Percentiles rank a stretch among this genome's conserved stretches.
Evolutionary conservation across 2,797 vertebrate species (phyloP).

Genomic region (Characodon lateralis): DNA sequence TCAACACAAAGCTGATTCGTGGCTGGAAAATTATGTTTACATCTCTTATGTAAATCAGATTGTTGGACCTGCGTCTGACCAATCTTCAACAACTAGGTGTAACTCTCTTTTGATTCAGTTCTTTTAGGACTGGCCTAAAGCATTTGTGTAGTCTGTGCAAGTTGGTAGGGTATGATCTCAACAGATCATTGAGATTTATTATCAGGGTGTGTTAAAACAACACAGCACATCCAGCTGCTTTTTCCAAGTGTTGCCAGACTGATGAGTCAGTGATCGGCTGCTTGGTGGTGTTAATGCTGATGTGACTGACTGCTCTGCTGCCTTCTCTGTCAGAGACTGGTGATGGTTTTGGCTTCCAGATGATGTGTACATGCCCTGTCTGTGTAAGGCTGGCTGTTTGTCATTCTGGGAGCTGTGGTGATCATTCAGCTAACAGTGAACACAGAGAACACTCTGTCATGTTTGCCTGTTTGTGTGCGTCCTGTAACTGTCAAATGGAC

Average conservation of each 20-base stretch:
- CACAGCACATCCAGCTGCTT: conserved; percentile 38
- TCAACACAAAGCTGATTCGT: not conserved
- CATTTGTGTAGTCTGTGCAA: conserved; percentile 14
- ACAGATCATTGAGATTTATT: conserved; percentile 30
- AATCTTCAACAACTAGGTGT: not conserved
- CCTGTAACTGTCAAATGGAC: conserved; percentile 6
- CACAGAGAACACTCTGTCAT: conserved; percentile 10
- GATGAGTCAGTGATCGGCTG: conserved; percentile 55
- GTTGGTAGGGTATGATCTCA: conserved; percentile 25
- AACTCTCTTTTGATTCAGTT: not conserved
- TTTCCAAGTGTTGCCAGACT: conserved; percentile 33
- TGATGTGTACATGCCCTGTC: conserved; percentile 14
- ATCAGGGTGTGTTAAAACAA: conserved; percentile 45
- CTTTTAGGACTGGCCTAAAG: conserved; percentile 5
- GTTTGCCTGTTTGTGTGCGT: not conserved
- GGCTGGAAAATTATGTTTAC: not conserved
- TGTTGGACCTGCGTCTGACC: not conserved
- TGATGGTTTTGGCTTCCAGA: conserved; percentile 18
- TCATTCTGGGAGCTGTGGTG: conserved; percentile 10
- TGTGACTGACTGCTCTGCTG: conserved; percentile 23
- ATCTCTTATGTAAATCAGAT: not conserved
- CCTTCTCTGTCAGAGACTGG: conserved; percentile 21
- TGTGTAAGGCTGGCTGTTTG: conserved; percentile 6
- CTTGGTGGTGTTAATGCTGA: conserved; percentile 35
- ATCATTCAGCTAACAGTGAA: conserved; percentile 18